phyloP scores from a whole-genome alignment of 2,113 vertebrate species.

The Catagonus wagneri region DNA sequence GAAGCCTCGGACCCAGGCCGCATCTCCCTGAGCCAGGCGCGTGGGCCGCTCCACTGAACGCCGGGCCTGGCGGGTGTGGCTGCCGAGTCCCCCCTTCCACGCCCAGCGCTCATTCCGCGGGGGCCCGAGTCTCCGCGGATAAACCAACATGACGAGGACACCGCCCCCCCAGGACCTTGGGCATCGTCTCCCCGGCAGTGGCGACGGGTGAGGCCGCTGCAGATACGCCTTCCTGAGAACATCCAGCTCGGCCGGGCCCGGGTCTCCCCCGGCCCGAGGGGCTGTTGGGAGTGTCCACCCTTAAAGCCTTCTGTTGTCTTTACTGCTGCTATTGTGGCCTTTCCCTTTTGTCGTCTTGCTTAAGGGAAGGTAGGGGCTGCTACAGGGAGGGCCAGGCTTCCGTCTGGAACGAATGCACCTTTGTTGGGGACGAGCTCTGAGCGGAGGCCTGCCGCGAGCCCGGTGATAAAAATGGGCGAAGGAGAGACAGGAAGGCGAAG shows the following conservation, averaged over 20 bases:
- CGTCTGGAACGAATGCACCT: not conserved
- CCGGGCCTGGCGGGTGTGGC: not conserved
- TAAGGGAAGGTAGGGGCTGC: not conserved
- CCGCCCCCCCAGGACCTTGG: not conserved
- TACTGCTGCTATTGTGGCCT: not conserved
- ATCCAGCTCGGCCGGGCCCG: not conserved
- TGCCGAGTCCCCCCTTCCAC: not conserved
- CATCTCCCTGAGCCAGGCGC: not conserved
- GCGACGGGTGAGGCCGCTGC: rapidly evolving
- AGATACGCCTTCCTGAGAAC: not conserved
- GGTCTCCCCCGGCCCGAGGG: not conserved
- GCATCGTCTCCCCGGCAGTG: not conserved
- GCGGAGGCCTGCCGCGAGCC: not conserved
- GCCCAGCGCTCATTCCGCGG: not conserved
- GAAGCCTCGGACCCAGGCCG: not conserved
- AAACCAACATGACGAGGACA: not conserved
- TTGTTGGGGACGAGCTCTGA: not conserved
- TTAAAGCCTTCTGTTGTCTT: not conserved
- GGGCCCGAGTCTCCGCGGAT: not conserved
- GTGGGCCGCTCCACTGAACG: not conserved
- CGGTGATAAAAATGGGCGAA: not conserved
- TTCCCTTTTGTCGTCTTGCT: conserved; percentile 22
- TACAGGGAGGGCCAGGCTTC: not conserved
- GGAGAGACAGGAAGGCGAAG: conserved; percentile 44
- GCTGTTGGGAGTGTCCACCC: not conserved